Conservation (phyloP, 2,797 vertebrate species). For the Fundulus diaphanus region DNA sequence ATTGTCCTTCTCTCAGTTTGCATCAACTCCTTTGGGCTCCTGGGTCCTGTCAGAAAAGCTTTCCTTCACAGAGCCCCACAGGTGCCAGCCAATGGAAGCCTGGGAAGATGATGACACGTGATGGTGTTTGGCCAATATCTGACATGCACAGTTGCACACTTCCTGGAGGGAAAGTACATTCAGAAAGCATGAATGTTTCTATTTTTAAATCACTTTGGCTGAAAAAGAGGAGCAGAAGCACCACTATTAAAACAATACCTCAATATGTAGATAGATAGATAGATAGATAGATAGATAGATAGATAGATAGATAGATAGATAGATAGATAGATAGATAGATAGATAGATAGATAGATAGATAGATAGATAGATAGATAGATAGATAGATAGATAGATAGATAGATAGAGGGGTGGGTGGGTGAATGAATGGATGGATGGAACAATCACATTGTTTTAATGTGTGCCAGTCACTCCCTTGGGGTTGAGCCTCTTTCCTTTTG, state of each 20-base stretch:
- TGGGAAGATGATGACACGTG: conserved; percentile 64
- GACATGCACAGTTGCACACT: conserved; percentile 68
- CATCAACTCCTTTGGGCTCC: conserved; percentile 78
- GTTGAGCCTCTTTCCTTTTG: conserved; percentile 69
- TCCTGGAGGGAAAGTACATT: conserved; percentile 82
- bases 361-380: no score
- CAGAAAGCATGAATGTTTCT: conserved; percentile 79
- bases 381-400: no score
- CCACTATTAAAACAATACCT: conserved; percentile 72
- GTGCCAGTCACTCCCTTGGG: conserved; percentile 76
- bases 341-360: not conserved
- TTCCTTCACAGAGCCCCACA: conserved; percentile 80
- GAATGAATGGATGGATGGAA: not conserved
- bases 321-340: conserved; percentile 1
- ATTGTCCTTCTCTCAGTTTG: conserved; percentile 77
- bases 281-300: conserved; percentile 6
- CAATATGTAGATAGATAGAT: conserved; percentile 56
- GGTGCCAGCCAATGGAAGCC: conserved; percentile 77
- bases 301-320: conserved; percentile 2
- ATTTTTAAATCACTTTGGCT: conserved; percentile 80
- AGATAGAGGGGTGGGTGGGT: not conserved
- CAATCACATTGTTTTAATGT: conserved; percentile 67
- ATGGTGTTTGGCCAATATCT: conserved; percentile 68
- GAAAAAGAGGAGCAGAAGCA: conserved; percentile 72
- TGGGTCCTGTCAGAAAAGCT: conserved; percentile 80